Evolutionary conservation across 2,113 vertebrate genomes (phyloP), one percentile per base, ranked within the genome.

Genomic region (Rhabdornis inornatus): DNA sequence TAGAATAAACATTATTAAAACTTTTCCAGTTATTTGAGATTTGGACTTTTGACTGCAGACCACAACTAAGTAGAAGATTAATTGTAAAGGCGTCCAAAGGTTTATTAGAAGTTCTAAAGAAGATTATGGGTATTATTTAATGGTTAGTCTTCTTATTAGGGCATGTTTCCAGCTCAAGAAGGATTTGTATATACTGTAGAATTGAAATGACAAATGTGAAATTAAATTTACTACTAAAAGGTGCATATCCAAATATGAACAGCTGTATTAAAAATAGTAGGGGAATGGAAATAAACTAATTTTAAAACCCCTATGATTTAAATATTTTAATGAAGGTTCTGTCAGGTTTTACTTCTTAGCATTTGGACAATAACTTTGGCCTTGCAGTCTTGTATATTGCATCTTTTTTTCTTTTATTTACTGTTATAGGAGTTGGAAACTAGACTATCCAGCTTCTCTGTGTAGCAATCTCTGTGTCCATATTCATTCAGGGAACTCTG

Each of bases 191-290:
- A 82, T 39, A 30, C 52, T 55, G 30, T 31, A 79, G 35, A 92
- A 91, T 4, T 74, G 33, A 91, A 87, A 91, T 75, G 42, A 71
- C 39, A 87, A 90, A 89, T 37, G 47, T 74, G 64, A 94, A 91
- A 95, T 89, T 69, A 89, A 89, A 87, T 90, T 89, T 92, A 69
- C 55, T 83, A 24, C 45, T 61, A 45, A 69, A 76, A 89, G 8
- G 15, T 71, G 7, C 0, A 0, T 18, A 81, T 70, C 71, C 15
- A 91, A 70, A 74, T 37, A 83, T 2, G 4, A 90, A 59, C 9
- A 74, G 15, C 10, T 59, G 28, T 42, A 80, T 70, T 68, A 42
- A 70, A 89, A 89, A 80, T 3, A 83, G 35, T 11, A 16, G 20
- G 7, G 23, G 18, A 68, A 77, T 20, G 19, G 1, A 87, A 71